phyloP scores from a whole-genome alignment of 1,140 invertebrate species.

The Drepana arcuata region DNA sequence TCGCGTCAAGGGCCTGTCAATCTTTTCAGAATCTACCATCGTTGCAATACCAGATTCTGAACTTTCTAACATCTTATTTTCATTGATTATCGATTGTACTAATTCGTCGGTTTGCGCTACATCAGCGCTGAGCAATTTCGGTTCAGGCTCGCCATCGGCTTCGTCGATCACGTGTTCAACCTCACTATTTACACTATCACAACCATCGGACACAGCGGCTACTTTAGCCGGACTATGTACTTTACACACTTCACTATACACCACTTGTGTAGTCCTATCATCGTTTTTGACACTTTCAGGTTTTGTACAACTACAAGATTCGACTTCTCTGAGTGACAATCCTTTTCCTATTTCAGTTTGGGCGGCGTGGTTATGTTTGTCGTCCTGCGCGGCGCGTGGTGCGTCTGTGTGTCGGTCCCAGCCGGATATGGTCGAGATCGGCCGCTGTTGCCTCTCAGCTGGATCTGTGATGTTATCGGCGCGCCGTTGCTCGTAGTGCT shows the following conservation, averaged over 20 bases:
- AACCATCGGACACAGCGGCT: constrained; percentile 46
- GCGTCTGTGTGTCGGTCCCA: constrained; percentile 80
- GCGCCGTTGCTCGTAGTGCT: constrained; percentile 94
- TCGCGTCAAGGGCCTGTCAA: constrained; percentile 72
- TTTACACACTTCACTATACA: constrained; percentile 69
- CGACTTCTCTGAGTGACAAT: constrained; percentile 56
- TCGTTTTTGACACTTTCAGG: constrained; percentile 31
- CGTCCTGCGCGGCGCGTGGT: constrained; percentile 56
- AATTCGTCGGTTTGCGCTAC: constrained; percentile 41
- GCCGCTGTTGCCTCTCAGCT: constrained; percentile 89
- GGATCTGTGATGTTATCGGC: constrained; percentile 96
- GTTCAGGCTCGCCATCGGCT: constrained; percentile 25
- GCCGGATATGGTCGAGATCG: constrained; percentile 96
- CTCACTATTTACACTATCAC: constrained; percentile 41
- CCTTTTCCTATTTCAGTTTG: constrained; percentile 71
- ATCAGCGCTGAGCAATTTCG: constrained; percentile 41
- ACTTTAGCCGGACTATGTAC: constrained; percentile 58
- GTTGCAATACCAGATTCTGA: constrained; percentile 51
- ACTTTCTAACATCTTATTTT: constrained; percentile 60
- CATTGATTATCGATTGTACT: constrained; percentile 74
- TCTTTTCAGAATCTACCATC: constrained; percentile 64
- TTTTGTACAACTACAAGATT: constrained; percentile 44
- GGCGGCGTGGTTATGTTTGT: constrained; percentile 64
- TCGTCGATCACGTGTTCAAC: constrained; percentile 69
- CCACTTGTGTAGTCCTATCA: constrained; percentile 53